A percentile compares a stretch with the other conserved stretches of the same genome.
These are phyloP conservation scores for Helicoverpa armigera DNA, from an alignment of 1,140 invertebrate species.

Conservation along the genomic window DNA sequence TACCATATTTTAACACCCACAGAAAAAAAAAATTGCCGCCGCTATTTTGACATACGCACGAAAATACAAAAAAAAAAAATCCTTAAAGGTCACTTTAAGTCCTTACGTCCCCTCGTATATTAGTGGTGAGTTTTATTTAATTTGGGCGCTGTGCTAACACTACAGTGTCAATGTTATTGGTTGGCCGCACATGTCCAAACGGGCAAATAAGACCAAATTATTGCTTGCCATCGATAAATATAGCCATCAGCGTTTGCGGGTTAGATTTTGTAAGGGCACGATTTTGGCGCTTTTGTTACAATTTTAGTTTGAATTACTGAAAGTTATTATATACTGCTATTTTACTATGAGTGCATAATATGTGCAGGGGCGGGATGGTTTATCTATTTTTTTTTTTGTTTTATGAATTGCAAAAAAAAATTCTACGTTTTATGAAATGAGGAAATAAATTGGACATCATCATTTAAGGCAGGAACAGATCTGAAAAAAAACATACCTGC, in stretches of 20 bases:
- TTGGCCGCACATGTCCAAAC: conserved; percentile 73
- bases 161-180: conserved; percentile 75
- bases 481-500: too few relatives aligned
- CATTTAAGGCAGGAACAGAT: too few relatives aligned
- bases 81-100: neutral
- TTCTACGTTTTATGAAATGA: too few relatives aligned
- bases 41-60: too few relatives aligned
- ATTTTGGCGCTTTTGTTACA: neutral
- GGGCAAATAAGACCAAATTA: conserved; percentile 83
- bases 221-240: conserved; percentile 63
- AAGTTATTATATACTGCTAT: neutral
- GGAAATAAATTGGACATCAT: too few relatives aligned
- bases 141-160: conserved; percentile 77
- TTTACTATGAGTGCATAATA: too few relatives aligned
- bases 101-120: conserved; percentile 65
- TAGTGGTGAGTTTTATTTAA: conserved; percentile 83
- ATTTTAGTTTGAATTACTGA: neutral
- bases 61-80: neutral
- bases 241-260: conserved; percentile 43
- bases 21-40: too few relatives aligned
- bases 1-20: too few relatives aligned
- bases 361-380: too few relatives aligned
- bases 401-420: too few relatives aligned
- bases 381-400: neutral
- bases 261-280: conserved; percentile 2